A percentile compares a stretch with the other conserved stretches of the same genome.
These are phyloP conservation scores for Orchestia grillus DNA, from an alignment of 1,140 invertebrate species.

Conservation along the genomic window DNA sequence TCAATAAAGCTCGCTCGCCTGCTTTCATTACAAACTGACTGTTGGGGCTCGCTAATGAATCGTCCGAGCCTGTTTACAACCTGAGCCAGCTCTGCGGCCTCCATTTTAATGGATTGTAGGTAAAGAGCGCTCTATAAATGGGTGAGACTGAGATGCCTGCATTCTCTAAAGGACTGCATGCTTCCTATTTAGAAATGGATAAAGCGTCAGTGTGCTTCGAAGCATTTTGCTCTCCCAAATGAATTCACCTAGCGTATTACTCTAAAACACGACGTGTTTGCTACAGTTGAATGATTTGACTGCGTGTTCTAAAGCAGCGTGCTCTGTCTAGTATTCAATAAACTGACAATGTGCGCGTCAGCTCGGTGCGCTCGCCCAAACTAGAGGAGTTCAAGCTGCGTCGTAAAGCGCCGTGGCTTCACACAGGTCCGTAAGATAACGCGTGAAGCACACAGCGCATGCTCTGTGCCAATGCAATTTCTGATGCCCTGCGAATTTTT, in stretches of 20 bases:
- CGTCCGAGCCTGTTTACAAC: slow-evolving; percentile 12
- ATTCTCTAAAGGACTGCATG: background rate
- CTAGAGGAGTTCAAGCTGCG: too few relatives aligned
- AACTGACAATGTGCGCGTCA: background rate
- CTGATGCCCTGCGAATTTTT: background rate
- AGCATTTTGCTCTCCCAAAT: background rate
- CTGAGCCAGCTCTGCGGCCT: background rate
- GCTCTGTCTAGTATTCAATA: background rate
- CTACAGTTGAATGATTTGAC: background rate
- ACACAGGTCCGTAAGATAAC: too few relatives aligned
- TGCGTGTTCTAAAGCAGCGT: background rate
- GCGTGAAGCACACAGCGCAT: too few relatives aligned
- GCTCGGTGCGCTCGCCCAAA: too few relatives aligned
- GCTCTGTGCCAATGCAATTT: background rate
- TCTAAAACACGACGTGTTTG: background rate
- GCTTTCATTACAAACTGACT: slow-evolving; percentile 34
- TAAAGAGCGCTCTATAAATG: too few relatives aligned
- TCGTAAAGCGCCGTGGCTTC: too few relatives aligned
- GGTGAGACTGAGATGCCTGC: too few relatives aligned
- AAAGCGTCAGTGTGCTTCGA: background rate
- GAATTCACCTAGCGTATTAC: too few relatives aligned
- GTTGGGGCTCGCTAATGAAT: slow-evolving; percentile 37
- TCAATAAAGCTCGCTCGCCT: slow-evolving; percentile 24
- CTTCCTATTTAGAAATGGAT: background rate
- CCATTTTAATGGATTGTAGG: slow-evolving; percentile 5